Conservation (phyloP, 1,140 invertebrate genomes). For the Trissolcus basalis region DNA sequence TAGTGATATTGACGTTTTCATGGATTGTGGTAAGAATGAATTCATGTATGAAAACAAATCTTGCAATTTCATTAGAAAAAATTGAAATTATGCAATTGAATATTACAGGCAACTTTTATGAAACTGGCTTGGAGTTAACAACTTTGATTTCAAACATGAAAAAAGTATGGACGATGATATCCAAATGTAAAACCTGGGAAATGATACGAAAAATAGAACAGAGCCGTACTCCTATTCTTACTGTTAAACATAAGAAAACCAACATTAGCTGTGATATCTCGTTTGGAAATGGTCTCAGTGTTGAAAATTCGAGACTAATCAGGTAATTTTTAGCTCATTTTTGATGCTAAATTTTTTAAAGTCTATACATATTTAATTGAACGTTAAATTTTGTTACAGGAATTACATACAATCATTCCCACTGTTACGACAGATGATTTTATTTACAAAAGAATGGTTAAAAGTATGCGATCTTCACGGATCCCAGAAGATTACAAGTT, state of each 20-base stretch:
- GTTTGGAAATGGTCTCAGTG: constrained; percentile 77
- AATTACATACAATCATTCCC: constrained; percentile 68
- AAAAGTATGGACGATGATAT: constrained; percentile 29
- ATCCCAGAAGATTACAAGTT: constrained; percentile 48
- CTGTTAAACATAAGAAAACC: constrained; percentile 72
- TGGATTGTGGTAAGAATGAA: constrained; percentile 72
- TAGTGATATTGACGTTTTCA: constrained; percentile 76
- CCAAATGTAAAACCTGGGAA: neutral
- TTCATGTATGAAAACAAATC: too few relatives aligned
- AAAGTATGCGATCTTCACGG: constrained; percentile 47
- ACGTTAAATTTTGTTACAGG: constrained; percentile 44
- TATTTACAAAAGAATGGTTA: constrained; percentile 77
- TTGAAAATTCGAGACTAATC: constrained; percentile 77
- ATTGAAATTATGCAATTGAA: neutral
- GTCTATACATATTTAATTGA: too few relatives aligned
- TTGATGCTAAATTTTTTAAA: too few relatives aligned
- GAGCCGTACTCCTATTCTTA: constrained; percentile 77
- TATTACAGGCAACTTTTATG: constrained; percentile 7
- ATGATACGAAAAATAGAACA: constrained; percentile 44
- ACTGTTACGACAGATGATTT: constrained; percentile 65
- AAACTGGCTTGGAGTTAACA: constrained; percentile 7
- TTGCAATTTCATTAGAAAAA: too few relatives aligned
- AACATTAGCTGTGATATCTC: constrained; percentile 78
- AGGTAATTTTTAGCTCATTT: too few relatives aligned
- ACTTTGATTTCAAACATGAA: constrained; percentile 20